These are phyloP conservation scores for Rapana venosa DNA, from an alignment of 2,888 invertebrate species.

Conservation along the genomic window DNA sequence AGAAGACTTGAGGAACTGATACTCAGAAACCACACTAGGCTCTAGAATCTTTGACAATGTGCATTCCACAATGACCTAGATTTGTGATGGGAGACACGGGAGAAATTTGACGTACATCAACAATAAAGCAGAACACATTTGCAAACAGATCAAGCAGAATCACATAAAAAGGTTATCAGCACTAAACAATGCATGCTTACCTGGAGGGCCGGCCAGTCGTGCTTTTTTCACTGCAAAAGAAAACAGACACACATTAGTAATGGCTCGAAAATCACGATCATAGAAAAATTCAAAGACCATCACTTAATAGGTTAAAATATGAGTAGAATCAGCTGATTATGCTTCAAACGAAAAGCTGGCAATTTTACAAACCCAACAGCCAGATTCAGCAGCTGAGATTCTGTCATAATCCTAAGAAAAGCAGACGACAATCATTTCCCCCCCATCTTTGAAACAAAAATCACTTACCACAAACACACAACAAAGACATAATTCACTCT, in stretches of 20 bases:
- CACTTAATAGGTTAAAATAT: background rate
- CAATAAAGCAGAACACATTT: background rate
- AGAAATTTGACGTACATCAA: background rate
- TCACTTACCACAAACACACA: constrained; percentile 69
- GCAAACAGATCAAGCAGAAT: background rate
- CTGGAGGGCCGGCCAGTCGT: constrained; percentile 90
- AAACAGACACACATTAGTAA: background rate
- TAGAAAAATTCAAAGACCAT: background rate
- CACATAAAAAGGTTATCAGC: background rate
- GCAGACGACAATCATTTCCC: constrained; percentile 31
- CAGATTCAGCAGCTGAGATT: constrained; percentile 16
- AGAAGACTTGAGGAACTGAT: constrained; percentile 19
- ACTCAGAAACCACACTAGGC: background rate
- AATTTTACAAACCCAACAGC: background rate
- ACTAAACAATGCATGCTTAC: constrained; percentile 82
- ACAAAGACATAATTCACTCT: constrained; percentile 64
- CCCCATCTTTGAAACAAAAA: background rate
- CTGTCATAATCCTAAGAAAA: background rate
- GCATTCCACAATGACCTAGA: background rate
- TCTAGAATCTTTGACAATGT: background rate
- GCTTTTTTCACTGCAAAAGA: constrained; percentile 91
- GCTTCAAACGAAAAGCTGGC: background rate
- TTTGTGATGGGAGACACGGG: background rate
- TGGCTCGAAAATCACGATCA: background rate
- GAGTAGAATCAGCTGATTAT: background rate